Evolutionary conservation across 2,113 vertebrate genomes (phyloP).

Genomic region (Nesoenas mayeri): DNA sequence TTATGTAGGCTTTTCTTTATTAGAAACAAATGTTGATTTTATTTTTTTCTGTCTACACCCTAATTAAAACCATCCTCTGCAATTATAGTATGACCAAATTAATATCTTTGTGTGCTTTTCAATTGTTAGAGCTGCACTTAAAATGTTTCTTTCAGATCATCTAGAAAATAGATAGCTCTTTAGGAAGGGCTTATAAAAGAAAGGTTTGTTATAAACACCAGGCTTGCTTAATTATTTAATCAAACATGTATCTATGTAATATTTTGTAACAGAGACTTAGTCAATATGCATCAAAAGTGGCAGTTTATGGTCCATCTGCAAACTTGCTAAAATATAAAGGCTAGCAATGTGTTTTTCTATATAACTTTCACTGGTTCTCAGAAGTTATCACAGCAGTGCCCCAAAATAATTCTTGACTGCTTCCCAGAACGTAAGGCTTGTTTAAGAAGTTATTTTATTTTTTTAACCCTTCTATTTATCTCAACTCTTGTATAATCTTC

Average conservation of each 20-base stretch:
- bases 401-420: constrained; percentile 44
- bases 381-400: constrained; percentile 48
- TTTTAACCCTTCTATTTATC: constrained; percentile 3
- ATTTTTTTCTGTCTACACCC: constrained; percentile 27
- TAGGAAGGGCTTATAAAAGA: not conserved
- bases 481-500: not conserved
- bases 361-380: constrained; percentile 54
- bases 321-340: constrained; percentile 53
- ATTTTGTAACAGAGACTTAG: not conserved
- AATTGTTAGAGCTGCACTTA: constrained; percentile 42
- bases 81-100: constrained; percentile 45
- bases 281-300: not conserved
- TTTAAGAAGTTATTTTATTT: constrained; percentile 10
- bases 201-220: not conserved
- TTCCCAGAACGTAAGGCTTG: constrained; percentile 51
- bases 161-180: not conserved
- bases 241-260: not conserved
- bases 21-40: constrained; percentile 64
- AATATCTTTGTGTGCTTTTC: constrained; percentile 53
- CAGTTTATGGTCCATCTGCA: constrained; percentile 7
- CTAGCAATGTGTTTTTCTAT: constrained; percentile 15
- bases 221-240: constrained; percentile 32
- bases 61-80: constrained; percentile 44
- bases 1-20: constrained; percentile 55
- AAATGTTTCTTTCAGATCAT: constrained; percentile 42